Base-by-base conservation (phyloP, 2,888 invertebrate genomes). In the Synergus gifuensis region DNA sequence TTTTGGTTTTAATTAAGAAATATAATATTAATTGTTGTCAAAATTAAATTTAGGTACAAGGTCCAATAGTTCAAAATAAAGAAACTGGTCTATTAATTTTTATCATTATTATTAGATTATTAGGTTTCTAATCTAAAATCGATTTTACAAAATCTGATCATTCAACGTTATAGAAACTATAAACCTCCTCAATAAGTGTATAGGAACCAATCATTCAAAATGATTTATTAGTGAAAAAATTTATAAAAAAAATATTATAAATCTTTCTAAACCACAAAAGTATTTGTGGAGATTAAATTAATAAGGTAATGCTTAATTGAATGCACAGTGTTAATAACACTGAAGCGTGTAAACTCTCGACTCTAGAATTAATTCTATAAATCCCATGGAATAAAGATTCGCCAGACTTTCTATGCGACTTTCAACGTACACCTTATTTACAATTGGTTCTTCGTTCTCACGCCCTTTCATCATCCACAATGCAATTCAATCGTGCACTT, bases 361-460 rank as follows among this genome's bases (percentile, higher is more conserved):
- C 46, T 49, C 49, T n/a, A 66, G 36, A 54, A 58, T 73, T n/a
- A 73, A 73, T 73, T 73, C 49, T 54, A 73, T 73, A 54, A 73
- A 73, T 73, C 73, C 73, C 73, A 73, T 40, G 73, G 40, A 73
- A 69, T 73, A 73, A 73, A 73, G 73, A 73, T 73, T 73, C 73
- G 54, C 54, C 54, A 36, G 36, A 73, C 73, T 73, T 73, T 73
- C 73, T 73, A 73, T 73, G 73, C 54, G 54, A 73, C 73, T 73
- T 73, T 73, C 73, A 73, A 54, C 54, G 54, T 73, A 58, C 54
- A 73, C 80, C 79, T 82, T 83, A 83, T 85, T 79, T 81, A 84
- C 82, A 85, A 85, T 86, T 86, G 83, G 83, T 83, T 81, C 85
- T 83, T 86, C 84, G 85, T 87, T 87, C 87, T 87, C 87, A 87